Evolutionary conservation across 2,888 invertebrate genomes (phyloP), one percentile per base, ranked within the genome.

Genomic region (Mimas tiliae): DNA sequence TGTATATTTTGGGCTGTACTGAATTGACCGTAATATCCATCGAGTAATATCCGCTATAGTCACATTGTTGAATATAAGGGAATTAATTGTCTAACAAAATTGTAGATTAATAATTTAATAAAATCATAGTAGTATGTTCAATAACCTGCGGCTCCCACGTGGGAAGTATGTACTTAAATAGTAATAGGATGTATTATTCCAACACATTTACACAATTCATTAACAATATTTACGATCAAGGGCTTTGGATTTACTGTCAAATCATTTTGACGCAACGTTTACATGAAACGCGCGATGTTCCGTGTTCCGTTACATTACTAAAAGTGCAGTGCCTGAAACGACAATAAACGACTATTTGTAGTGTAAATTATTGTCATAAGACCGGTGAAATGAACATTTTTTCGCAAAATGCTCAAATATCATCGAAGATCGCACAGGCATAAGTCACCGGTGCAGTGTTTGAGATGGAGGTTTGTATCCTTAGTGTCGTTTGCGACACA

Each of bases 391-490:
- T 93, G 92, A 87, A 82, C 91, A 90, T 92, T 93, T 93, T 93
- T 79, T 72, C 81, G 78, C 86, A 92, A 93, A 92, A 94, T 94
- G 94, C 93, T 94, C 88, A 94, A 91, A 85, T 93, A 92, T 92
- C 93, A 94, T 86, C 92, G 93, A 74, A 91, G 94, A 71, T 92
- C 92, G 64, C 93, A 93, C 81, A 91, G 92, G 74, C 90, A 94
- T 82, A 94, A 94, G 75, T 92, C 93, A 53, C 93, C 93, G 16
- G 94, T 94, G 72, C 91, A 89, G 79, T 94, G 94, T 76, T 85
- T 94, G 75, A 83, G 88, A 91, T 94, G 94, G 94, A 94, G 93
- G 94, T 94, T 84, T 69, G 86, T 71, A 50, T 63, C n/a, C n/a
- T n/a, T n/a, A 42, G 48, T 51, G n/a, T 42, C 16, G 47, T 55